Percentiles rank a stretch among this genome's conserved stretches.
phyloP scores from a whole-genome alignment of 2,113 vertebrate species.

The Nothobranchius furzeri region DNA sequence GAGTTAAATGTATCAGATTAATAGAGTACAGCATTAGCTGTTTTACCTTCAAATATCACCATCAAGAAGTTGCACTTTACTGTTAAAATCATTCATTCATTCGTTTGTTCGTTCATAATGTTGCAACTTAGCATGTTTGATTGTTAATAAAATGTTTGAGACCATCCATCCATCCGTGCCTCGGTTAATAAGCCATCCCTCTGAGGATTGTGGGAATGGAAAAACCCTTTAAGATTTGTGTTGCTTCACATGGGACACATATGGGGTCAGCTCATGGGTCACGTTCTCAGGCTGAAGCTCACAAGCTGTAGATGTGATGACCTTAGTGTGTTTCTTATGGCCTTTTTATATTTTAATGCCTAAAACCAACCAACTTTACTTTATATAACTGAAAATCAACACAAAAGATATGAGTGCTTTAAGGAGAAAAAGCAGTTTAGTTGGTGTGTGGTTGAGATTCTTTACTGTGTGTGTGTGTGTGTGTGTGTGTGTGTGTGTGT shows the following conservation, averaged over 20 bases:
- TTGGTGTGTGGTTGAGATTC: conserved; percentile 5
- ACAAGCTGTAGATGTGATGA: background rate
- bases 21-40: too few species aligned
- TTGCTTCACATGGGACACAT: conserved; percentile 56
- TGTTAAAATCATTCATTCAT: too few species aligned
- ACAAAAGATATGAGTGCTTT: background rate
- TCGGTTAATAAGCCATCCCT: background rate
- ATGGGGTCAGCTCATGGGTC: conserved; percentile 26
- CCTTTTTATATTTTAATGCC: background rate
- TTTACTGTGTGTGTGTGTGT: conserved; percentile 4
- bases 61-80: too few species aligned
- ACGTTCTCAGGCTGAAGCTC: conserved; percentile 26
- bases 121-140: too few species aligned
- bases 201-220: conserved; percentile 50
- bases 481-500: background rate
- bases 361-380: too few species aligned
- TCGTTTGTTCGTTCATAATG: too few species aligned
- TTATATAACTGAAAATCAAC: too few species aligned
- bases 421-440: conserved; percentile 6
- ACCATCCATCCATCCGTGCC: too few species aligned
- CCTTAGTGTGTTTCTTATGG: background rate
- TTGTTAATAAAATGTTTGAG: too few species aligned
- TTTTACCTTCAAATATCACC: too few species aligned
- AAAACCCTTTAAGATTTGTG: conserved; percentile 5
- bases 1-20: too few species aligned